Base-by-base conservation (phyloP, 2,113 vertebrate genomes). In the Psammodynastes pulverulentus region DNA sequence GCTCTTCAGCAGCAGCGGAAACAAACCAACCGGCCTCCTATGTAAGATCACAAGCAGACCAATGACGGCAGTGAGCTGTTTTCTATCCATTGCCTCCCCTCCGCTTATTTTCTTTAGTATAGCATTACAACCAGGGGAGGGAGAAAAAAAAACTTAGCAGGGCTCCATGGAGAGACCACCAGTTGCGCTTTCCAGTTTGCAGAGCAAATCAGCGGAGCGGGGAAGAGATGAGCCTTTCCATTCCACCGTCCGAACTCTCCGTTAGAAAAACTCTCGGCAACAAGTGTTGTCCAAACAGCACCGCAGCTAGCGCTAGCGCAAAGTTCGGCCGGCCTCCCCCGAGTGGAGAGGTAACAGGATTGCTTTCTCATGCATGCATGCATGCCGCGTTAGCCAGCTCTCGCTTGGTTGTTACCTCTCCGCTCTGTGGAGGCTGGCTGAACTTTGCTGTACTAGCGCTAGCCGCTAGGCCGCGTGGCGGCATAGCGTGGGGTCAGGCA, bases 131-230 rank as follows among this genome's bases (percentile, higher is more conserved):
- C 67, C 1, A 53, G 5, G 5, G 53, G 53, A 6, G 62, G 51
- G 23, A 9, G 1, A n/a, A n/a, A n/a, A 0, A 5, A 5, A 5
- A 52, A 4, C 88, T 91, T 86, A 21, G 23, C 3, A 13, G 23
- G 29, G 0, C 54, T 56, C 9, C 49, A 46, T n/a, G n/a, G 45
- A 91, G 54, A 39, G 48, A 19, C 92, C 93, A 96, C 96, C 95
- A 91, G 96, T 96, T 96, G 96, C 95, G 89, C 92, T 92, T 91
- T 92, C 91, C 93, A 89, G n/a, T 58, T 56, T 3, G 15, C 93
- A 4, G 89, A 94, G 89, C 94, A 46, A 21, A 88, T 1, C 88
- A 39, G 46, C 43, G 17, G 24, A 17, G 26, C 13, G 46, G 24
- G 34, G n/a, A n/a, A n/a, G 17, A 1, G 46, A 12, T 1, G 53